phyloP scores from a whole-genome alignment of 2,888 invertebrate genomes.

The Caenorhabditis sinica region DNA sequence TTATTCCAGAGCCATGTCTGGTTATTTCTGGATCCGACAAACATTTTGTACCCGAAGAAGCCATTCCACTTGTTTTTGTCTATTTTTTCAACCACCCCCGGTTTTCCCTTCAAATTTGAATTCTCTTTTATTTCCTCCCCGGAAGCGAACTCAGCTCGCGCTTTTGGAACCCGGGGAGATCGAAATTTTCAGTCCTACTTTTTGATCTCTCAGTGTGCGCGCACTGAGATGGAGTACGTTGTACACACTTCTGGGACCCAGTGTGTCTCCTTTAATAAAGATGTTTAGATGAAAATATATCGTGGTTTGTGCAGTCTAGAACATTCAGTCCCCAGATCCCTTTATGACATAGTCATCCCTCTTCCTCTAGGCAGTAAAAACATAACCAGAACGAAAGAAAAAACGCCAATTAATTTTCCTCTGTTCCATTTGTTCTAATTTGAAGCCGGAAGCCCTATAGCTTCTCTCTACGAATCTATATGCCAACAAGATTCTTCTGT shows the following conservation, averaged over 20 bases:
- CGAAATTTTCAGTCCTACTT: no score
- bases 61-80: conserved; percentile 4
- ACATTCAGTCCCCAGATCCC: no score
- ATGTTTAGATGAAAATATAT: no score
- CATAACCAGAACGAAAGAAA: background rate
- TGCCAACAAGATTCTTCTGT: background rate
- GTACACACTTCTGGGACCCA: no score
- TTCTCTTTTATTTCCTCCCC: background rate
- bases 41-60: background rate
- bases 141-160: no score
- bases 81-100: conserved; percentile 1
- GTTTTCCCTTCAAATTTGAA: background rate
- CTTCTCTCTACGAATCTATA: background rate
- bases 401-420: background rate
- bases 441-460: conserved; percentile 9
- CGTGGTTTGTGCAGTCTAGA: no score
- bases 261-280: no score
- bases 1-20: no score
- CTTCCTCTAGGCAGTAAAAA: background rate
- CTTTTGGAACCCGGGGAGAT: no score
- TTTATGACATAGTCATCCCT: background rate
- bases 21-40: background rate
- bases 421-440: conserved; percentile 9
- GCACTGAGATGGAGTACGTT: no score
- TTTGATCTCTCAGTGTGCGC: no score